Base-by-base conservation (phyloP, 2,113 vertebrate species). In the Ascaphus truei region DNA sequence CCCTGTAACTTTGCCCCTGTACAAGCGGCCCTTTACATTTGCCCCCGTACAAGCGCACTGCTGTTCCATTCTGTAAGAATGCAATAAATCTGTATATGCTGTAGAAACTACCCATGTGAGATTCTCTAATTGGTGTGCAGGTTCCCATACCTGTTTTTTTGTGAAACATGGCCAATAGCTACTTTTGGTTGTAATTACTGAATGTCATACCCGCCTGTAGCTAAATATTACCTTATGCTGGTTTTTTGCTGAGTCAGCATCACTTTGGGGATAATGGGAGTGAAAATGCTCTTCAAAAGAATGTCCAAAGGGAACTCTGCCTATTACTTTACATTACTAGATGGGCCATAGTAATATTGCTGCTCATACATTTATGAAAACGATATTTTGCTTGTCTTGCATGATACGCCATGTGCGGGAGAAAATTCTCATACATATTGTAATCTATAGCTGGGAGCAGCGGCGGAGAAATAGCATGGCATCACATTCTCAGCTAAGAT, bases 291-390 rank as follows among this genome's bases (percentile, higher is more conserved):
- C 60, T 63, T 64, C 37, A 64, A 65, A 65, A 65, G 52, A n/a
- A 52, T 39, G 47, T 53, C 47, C 39, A 22, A 31, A 13, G 62
- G 47, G 15, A 29, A 22, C 62, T 53, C 34, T n/a, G n/a, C n/a
- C n/a, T n/a, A n/a, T n/a, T n/a, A n/a, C n/a, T n/a, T n/a, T n/a
- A n/a, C n/a, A n/a, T n/a, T n/a, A n/a, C n/a, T n/a, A 37, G 62
- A 65, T 48, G 39, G 62, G 62, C 39, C 48, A 50, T 52, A 65
- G 48, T 48, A 65, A 53, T 39, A n/a, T n/a, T n/a, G 45, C 33
- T 22, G 47, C 31, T 65, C 62, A 65, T 48, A 65, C 62, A 53
- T 51, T 65, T 65, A 65, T 65, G 62, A 65, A 65, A 52, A 26
- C 33, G 50, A 45, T 36, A 26, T 64, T 36, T 34, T 34, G 36